Evolutionary conservation across 2,113 vertebrate genomes (phyloP), one percentile per base, ranked within the genome.

Genomic region (Austrofundulus limnaeus): DNA sequence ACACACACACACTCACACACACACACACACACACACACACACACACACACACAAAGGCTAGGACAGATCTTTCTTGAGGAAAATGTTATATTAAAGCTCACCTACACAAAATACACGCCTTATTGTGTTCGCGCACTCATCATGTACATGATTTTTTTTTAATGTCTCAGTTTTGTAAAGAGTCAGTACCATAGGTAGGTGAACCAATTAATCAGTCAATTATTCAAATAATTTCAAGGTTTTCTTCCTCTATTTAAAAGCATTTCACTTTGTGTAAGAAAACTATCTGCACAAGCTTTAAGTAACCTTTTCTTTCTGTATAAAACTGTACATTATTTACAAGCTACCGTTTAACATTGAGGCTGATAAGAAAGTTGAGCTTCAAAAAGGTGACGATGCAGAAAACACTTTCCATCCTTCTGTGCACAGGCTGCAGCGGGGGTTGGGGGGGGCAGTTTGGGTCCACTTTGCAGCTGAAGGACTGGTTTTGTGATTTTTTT

Each of bases 331-430:
- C 21, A 47, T 61, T 70, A 71, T 58, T 70, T 57, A 66, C 70
- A 61, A 19, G 11, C 23, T 70, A 54, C 51, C 50, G 25, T 61
- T 80, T 62, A 51, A 61, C 37, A 69, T 43, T 23, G 9, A 0
- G 37, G 15, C 56, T 61, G 9, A 72, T 72, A 21, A 54, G 41
- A 79, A 77, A 72, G 69, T 67, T 47, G 64, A 28, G 53, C 56
- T 24, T 66, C 62, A 41, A 42, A 61, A 70, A 75, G 31, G 55
- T 55, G 45, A 41, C 38, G 53, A 63, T 53, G 68, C 67, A 74
- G 62, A 73, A 64, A 71, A 75, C 71, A 69, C 42, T 61, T 55
- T 65, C 62, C 68, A 64, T 61, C 73, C 19, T 47, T 52, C 15
- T 58, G 53, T 68, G 51, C 31, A 38, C 52, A 55, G 45, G 37